Evolutionary conservation across 37 sponge, comb jelly and placozoan species (phyloP), one percentile per base, ranked within the genome.

Genomic region (Crambe crambe): DNA sequence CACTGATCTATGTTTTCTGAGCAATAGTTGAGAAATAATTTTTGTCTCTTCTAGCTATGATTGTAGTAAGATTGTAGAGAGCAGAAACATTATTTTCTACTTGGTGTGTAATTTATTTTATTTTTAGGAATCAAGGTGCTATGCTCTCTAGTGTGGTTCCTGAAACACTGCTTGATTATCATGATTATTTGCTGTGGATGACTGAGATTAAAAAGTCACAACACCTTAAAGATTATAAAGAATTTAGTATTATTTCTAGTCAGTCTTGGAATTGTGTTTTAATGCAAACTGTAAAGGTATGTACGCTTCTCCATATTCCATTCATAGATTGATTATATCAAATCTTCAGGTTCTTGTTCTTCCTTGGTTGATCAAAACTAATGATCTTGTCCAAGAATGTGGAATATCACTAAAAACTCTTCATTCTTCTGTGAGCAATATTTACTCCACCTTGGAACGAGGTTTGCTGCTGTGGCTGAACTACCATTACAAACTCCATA

Each of bases 381-480:
- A 72, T 4, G 17, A 68, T 27, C 31, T 18, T 8, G 27, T 51
- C 37, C 35, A 57, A 5, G 37, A 68, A n/a, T 75, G 74, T 61
- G 56, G 12, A 35, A 34, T 20, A 59, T 15, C 6, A 47, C 31
- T 6, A 9, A 65, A 20, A 2, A 31, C 10, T 65, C 54, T 57
- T 34, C 25, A n/a, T 42, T 54, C 22, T 56, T 31, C 37, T 20
- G 25, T 35, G 43, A 89, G 90, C 61, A 86, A 91, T 74, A 78
- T 91, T 15, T 95, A 95, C 66, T 73, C 84, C 38, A 37, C 10
- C 3, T 75, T 70, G 5, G 95, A 95, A 77, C 42, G 86, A 25
- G 42, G 80, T 4, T 75, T 95, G 0, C 82, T 95, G 67, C 68
- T 70, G 25, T 95, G 95, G 95, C 74, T 95, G 40, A 91, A 91